phyloP scores from a whole-genome alignment of 2,888 invertebrate genomes.

The Drosophila histrio region DNA sequence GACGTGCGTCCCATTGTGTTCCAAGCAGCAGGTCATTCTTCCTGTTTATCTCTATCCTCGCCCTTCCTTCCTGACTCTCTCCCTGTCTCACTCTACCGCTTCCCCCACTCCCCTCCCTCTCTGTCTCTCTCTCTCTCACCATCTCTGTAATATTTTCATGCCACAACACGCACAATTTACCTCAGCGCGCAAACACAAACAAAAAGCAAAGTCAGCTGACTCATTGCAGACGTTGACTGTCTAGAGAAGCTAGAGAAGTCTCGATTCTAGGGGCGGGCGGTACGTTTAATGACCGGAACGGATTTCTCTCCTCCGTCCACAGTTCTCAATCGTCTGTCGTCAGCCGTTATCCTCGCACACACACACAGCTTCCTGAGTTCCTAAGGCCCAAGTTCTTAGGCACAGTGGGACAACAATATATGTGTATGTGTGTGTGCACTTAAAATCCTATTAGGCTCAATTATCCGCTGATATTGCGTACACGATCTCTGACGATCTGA shows the following conservation, averaged over 20 bases:
- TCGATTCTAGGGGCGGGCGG: slow-evolving; percentile 62
- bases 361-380: slow-evolving; percentile 50
- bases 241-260: slow-evolving; percentile 32
- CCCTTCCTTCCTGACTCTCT: slow-evolving; percentile 15
- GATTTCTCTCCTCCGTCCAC: slow-evolving; percentile 53
- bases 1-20: slow-evolving; percentile 52
- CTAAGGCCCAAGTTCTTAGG: slow-evolving; percentile 42
- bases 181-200: slow-evolving; percentile 56
- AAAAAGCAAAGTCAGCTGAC: slow-evolving; percentile 76
- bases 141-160: slow-evolving; percentile 63
- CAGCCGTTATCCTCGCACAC: slow-evolving; percentile 68
- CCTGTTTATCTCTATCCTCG: slow-evolving; percentile 67
- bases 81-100: slow-evolving; percentile 3
- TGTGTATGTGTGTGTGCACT: slow-evolving; percentile 71
- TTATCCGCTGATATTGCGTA: slow-evolving; percentile 82
- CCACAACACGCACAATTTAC: slow-evolving; percentile 81
- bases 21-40: slow-evolving; percentile 80
- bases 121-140: neutral
- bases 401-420: slow-evolving; percentile 77
- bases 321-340: slow-evolving; percentile 17
- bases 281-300: slow-evolving; percentile 82
- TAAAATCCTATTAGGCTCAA: slow-evolving; percentile 84
- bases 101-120: neutral
- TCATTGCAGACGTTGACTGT: slow-evolving; percentile 51
- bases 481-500: slow-evolving; percentile 42